phyloP scores from a whole-genome alignment of 1,140 invertebrate species.

The Ditylenchus dipsaci region DNA sequence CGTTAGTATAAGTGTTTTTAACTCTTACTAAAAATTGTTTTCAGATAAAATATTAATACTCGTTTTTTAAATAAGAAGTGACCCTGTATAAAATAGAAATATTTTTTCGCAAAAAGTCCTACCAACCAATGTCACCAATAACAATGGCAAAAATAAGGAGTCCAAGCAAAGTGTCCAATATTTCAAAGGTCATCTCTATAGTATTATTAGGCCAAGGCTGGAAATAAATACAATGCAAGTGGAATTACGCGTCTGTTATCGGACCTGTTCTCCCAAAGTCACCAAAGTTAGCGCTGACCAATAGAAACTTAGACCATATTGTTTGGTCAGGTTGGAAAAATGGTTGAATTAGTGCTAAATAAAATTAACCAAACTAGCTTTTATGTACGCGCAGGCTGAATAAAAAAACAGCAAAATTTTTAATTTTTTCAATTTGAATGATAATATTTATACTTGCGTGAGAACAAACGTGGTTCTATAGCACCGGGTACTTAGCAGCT shows the following conservation, averaged over 20 bases:
- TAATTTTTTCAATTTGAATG: too few relatives aligned
- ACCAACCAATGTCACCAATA: slow-evolving; percentile 75
- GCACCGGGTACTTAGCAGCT: too few relatives aligned
- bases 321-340: slow-evolving; percentile 43
- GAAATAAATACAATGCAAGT: slow-evolving; percentile 47
- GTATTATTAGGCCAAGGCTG: slow-evolving; percentile 67
- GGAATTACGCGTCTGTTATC: background rate
- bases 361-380: background rate
- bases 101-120: too few relatives aligned
- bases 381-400: too few relatives aligned
- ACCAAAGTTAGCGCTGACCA: slow-evolving; percentile 90
- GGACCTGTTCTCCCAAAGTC: slow-evolving; percentile 70
- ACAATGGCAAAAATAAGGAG: slow-evolving; percentile 78
- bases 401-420: too few relatives aligned
- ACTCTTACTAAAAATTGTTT: too few relatives aligned
- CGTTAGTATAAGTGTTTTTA: too few relatives aligned
- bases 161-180: slow-evolving; percentile 78
- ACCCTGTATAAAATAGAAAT: too few relatives aligned
- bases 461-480: too few relatives aligned
- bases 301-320: slow-evolving; percentile 76
- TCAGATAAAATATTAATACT: too few relatives aligned
- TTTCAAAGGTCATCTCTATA: slow-evolving; percentile 65
- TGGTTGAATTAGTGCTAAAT: slow-evolving; percentile 27
- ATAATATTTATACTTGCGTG: too few relatives aligned
- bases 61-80: too few relatives aligned